These are phyloP conservation scores for Acheta domesticus DNA, from an alignment of 2,888 invertebrate genomes.

Conservation along the genomic window DNA sequence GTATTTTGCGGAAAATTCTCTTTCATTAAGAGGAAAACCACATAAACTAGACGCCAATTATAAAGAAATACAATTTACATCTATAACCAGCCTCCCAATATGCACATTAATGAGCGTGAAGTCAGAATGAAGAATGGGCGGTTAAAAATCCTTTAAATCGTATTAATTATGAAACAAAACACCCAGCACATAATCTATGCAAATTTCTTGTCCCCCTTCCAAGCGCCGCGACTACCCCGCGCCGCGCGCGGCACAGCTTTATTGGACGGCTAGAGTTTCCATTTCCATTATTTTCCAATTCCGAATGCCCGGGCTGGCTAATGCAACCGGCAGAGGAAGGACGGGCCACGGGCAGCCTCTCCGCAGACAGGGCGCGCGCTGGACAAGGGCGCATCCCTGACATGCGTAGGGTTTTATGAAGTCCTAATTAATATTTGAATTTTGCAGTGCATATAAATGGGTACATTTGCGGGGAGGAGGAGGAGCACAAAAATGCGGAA, in stretches of 20 bases:
- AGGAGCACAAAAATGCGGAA: conserved; percentile 1
- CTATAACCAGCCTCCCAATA: not conserved
- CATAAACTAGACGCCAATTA: not conserved
- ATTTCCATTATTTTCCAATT: conserved; percentile 18
- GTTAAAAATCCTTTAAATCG: not conserved
- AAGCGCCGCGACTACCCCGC: not conserved
- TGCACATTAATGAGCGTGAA: conserved; percentile 18
- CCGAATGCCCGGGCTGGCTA: not conserved
- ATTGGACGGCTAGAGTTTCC: conserved; percentile 18
- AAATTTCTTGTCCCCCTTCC: conserved; percentile 18
- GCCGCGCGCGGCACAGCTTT: not conserved
- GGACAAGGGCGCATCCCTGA: conserved; percentile 18
- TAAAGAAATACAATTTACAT: conserved; percentile 18
- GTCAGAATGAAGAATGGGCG: conserved; percentile 1
- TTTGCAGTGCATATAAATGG: conserved; percentile 18
- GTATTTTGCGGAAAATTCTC: not conserved
- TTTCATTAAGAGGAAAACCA: not conserved
- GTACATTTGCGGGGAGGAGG: conserved; percentile 1
- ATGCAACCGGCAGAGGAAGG: not conserved
- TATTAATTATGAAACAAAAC: conserved; percentile 18
- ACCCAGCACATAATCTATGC: not conserved
- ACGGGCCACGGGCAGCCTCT: not conserved
- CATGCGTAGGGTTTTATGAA: conserved; percentile 5
- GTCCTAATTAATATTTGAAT: conserved; percentile 10
- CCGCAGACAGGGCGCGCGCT: not conserved